Evolutionary conservation across 1,140 invertebrate genomes (phyloP).

Genomic region (Popillia japonica): DNA sequence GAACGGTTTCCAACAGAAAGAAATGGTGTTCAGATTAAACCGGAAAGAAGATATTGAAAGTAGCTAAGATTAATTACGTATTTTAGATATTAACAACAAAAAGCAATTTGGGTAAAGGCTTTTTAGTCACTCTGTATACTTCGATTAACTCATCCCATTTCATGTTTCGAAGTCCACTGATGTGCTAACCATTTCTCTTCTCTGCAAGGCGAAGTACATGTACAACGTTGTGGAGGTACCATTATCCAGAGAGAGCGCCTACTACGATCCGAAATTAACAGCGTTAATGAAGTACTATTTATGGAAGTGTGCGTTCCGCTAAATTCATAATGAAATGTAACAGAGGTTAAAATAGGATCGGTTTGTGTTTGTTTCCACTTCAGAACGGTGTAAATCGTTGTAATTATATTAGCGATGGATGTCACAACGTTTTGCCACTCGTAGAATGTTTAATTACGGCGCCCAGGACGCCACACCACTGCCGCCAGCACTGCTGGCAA

Average conservation of each 20-base stretch:
- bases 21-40: too few species aligned
- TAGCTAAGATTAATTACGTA: too few species aligned
- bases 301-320: not conserved
- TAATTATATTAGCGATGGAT: slow-evolving; percentile 28
- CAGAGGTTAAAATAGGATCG: slow-evolving; percentile 14
- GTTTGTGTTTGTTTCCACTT: slow-evolving; percentile 26
- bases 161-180: too few species aligned
- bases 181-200: too few species aligned
- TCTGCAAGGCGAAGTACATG: too few species aligned
- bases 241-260: not conserved
- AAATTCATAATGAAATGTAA: slow-evolving; percentile 20
- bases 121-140: too few species aligned
- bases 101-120: too few species aligned
- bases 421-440: slow-evolving; percentile 7
- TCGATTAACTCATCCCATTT: too few species aligned
- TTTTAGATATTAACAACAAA: too few species aligned
- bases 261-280: slow-evolving; percentile 19
- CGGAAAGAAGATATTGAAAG: too few species aligned
- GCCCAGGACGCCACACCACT: not conserved
- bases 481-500: not conserved
- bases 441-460: slow-evolving; percentile 13
- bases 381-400: slow-evolving; percentile 25
- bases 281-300: slow-evolving; percentile 28
- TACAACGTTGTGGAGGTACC: too few species aligned
- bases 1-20: too few species aligned